These are phyloP conservation scores for Pandemis corylana DNA, from an alignment of 2,888 invertebrate genomes.

Conservation along the genomic window DNA sequence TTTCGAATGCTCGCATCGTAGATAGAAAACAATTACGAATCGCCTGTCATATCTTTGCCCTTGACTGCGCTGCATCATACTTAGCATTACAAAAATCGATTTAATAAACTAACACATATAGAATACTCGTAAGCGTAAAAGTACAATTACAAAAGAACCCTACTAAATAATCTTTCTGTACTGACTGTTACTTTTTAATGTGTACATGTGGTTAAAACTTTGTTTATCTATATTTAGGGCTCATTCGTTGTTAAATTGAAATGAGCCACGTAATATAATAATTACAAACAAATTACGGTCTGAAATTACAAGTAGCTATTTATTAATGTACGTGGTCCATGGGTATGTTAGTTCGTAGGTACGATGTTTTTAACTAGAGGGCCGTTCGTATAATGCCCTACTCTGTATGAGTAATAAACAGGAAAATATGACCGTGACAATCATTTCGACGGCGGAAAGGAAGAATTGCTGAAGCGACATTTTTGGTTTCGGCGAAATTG, in stretches of 20 bases:
- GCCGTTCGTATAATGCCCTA: background rate
- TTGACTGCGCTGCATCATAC: no score
- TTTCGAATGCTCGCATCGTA: no score
- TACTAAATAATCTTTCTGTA: background rate
- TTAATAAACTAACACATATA: no score
- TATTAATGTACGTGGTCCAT: background rate
- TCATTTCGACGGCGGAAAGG: background rate
- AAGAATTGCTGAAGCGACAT: no score
- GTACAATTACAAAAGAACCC: background rate
- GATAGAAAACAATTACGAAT: no score
- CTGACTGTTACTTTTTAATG: background rate
- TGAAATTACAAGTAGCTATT: background rate
- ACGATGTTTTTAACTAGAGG: background rate
- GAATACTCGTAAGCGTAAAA: background rate
- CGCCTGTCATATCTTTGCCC: no score
- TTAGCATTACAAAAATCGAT: no score
- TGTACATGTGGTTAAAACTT: background rate
- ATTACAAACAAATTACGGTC: background rate
- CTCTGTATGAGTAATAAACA: background rate
- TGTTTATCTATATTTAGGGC: background rate
- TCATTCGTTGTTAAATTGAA: no score
- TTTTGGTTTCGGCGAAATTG: no score
- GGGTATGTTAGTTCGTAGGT: background rate
- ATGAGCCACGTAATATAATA: no score
- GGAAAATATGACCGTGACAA: background rate